Conservation (phyloP, 30 jellyfish, hydroid and myxozoan genomes). For the Haliclystus octoradiatus region DNA sequence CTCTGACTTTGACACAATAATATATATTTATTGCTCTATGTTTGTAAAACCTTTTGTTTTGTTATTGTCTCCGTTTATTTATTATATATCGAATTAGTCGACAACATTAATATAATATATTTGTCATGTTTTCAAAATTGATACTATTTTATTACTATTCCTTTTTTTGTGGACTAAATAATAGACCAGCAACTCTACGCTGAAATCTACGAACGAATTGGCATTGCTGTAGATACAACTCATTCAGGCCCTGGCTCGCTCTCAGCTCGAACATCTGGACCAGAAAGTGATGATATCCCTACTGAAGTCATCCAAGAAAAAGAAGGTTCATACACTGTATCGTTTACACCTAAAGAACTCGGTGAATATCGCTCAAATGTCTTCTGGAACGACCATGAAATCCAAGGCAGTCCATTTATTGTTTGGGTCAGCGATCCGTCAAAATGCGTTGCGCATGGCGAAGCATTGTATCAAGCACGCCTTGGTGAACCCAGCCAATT, state of each 20-base stretch:
- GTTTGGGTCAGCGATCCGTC: conserved; percentile 41
- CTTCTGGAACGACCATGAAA: conserved; percentile 62
- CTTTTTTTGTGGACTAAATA: no score
- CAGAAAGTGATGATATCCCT: conserved; percentile 34
- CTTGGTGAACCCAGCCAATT: conserved; percentile 56
- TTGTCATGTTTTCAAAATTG: no score
- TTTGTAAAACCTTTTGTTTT: no score
- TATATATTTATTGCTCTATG: no score
- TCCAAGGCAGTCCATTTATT: conserved; percentile 78
- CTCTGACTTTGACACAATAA: no score
- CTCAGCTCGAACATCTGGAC: conserved; percentile 79
- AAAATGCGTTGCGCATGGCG: conserved; percentile 80
- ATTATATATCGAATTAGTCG: no score
- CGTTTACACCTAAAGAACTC: conserved; percentile 63
- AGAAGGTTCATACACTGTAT: conserved; percentile 24
- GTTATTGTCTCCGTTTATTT: no score
- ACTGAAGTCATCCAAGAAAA: conserved; percentile 37
- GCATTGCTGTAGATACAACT: conserved; percentile 53
- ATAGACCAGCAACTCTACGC: conserved; percentile 60
- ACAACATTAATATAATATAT: no score
- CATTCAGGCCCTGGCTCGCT: conserved; percentile 73
- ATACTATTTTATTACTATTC: no score
- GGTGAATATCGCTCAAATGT: conserved; percentile 66
- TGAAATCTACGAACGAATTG: conserved; percentile 53
- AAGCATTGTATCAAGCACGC: conserved; percentile 70